A percentile compares a stretch with the other conserved stretches of the same genome.
Conservation (phyloP, 2,113 vertebrate genomes). For the Neotoma lepida region DNA sequence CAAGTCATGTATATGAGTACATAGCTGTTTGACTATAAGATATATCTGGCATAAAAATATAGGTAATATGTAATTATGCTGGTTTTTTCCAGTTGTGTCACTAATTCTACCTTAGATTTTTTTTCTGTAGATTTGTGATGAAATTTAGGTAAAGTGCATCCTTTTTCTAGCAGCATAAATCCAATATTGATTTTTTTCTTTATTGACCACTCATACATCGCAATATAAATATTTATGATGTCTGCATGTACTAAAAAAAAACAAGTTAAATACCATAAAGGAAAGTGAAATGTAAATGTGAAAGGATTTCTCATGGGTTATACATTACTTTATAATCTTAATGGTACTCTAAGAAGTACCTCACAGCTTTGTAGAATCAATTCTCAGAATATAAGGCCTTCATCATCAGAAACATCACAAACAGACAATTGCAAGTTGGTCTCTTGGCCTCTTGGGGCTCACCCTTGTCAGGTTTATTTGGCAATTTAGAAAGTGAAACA, state of each 20-base stretch:
- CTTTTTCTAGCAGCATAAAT: slow-evolving; percentile 49
- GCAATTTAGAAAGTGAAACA: slow-evolving; percentile 73
- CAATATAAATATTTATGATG: slow-evolving; percentile 79
- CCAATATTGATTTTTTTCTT: slow-evolving; percentile 76
- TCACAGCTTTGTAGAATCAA: slow-evolving; percentile 64
- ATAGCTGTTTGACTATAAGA: background rate
- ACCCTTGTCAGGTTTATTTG: slow-evolving; percentile 65
- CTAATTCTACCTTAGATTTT: background rate
- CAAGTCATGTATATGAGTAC: background rate
- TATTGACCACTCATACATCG: slow-evolving; percentile 75
- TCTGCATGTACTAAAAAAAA: slow-evolving; percentile 58
- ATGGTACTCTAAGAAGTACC: slow-evolving; percentile 63
- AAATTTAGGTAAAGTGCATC: slow-evolving; percentile 49
- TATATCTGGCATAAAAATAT: background rate
- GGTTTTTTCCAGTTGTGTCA: background rate
- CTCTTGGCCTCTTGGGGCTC: slow-evolving; percentile 53
- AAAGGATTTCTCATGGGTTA: slow-evolving; percentile 69
- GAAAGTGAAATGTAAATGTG: slow-evolving; percentile 79
- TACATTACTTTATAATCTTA: slow-evolving; percentile 73
- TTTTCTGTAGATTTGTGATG: slow-evolving; percentile 17
- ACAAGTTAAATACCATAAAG: slow-evolving; percentile 75
- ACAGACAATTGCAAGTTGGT: slow-evolving; percentile 74
- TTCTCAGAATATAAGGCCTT: slow-evolving; percentile 68
- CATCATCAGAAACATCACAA: slow-evolving; percentile 71
- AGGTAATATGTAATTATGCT: background rate